Conservation (phyloP, 2,113 vertebrate species). For the Lepidothrix coronata region DNA sequence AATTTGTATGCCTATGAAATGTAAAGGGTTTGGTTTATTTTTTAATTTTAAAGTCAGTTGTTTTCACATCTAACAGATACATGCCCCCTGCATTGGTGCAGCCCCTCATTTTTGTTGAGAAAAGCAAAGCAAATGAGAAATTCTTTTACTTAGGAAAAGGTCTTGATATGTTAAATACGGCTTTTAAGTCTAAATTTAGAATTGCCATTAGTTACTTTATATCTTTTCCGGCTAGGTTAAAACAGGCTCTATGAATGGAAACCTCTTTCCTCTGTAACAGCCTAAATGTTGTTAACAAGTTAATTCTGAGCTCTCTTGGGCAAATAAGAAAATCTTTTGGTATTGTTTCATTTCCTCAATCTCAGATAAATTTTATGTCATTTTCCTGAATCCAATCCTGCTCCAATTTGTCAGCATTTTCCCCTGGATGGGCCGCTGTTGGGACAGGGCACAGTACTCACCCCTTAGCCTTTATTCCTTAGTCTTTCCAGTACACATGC, state of each 20-base stretch:
- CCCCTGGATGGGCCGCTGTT: fast-evolving
- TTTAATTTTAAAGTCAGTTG: background rate
- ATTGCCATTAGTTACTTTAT: background rate
- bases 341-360: background rate
- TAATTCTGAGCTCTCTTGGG: background rate
- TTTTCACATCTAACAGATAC: background rate
- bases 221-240: background rate
- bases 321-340: background rate
- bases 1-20: background rate
- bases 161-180: background rate
- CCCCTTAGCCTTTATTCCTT: background rate
- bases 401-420: background rate
- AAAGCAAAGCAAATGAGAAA: background rate
- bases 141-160: background rate
- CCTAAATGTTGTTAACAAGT: background rate
- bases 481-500: background rate
- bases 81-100: background rate
- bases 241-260: background rate
- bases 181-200: background rate
- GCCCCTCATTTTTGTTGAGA: background rate
- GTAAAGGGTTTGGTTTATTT: background rate
- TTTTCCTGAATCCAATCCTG: background rate
- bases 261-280: background rate
- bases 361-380: background rate
- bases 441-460: background rate